Evolutionary conservation across 2,888 invertebrate genomes (phyloP), one percentile per base, ranked within the genome.

Genomic region (Drosophila merina): DNA sequence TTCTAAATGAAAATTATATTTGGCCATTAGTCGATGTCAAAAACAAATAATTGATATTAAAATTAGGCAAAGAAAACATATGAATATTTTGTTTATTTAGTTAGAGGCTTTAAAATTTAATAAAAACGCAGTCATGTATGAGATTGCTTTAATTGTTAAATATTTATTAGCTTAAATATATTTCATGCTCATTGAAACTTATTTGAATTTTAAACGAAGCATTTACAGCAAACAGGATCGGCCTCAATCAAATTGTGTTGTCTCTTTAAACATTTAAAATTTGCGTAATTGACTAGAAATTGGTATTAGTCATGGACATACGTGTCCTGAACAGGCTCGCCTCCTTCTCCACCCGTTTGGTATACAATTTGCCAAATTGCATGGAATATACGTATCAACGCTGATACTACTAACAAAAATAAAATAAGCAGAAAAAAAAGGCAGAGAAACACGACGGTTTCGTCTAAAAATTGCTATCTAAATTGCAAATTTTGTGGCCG

Each of bases 401-500:
- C 25, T 52, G 44, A 52, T 54, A 31, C 31, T 38, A 26, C 38
- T 26, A 33, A 57, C 10, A 45, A 62, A 60, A 64, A 58, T 48
- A 60, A 20, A 36, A 48, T 5, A 48, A n/a, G 20, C 30, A 12
- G 14, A 6, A 36, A 31, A 33, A 12, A 1, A 30, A 14, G 8
- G 12, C 20, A 54, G 8, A 7, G 33, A 42, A 66, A 72, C 62
- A 76, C 38, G 20, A 9, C 44, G 45, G 54, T 45, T 52, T 52
- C 20, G 51, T 42, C 52, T 56, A 38, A 73, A 73, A 72, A 67
- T 72, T 68, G 75, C 73, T 75, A 85, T 81, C 77, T 82, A 85
- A 82, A 85, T 86, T 82, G 79, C 86, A 85, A 82, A 85, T 82
- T 82, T 72, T 55, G 79, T 56, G 86, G 77, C 69, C 72, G 63